Evolutionary conservation across 2,113 vertebrate genomes (phyloP), one percentile per base, ranked within the genome.

Genomic region (Tragelaphus scriptus): DNA sequence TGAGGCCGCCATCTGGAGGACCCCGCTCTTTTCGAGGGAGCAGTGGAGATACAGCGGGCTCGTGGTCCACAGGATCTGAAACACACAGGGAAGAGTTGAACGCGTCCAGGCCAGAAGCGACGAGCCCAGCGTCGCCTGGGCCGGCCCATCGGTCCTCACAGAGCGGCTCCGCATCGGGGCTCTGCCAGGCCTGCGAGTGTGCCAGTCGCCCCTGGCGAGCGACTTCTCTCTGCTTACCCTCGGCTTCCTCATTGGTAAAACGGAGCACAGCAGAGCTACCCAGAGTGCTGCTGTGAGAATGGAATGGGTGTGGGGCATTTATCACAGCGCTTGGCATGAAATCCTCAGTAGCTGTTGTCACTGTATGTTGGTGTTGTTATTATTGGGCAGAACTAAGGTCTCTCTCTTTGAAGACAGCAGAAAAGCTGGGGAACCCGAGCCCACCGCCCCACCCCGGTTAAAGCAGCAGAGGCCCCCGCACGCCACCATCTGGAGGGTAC

Each of bases 1-100:
- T 99, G 53, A 99, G 96, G 94, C 98, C 97, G 88, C 99, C 97
- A 16, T 99, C 99, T 28, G 98, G 97, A 40, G 98, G 91, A 12
- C 98, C 98, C 36, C 99, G 99, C 95, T 99, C 99, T 98, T 99
- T 99, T 91, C 99, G 99, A 2, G 99, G 99, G 15, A 99, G 99
- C 98, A 99, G 97, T 0, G 99, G 99, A 1, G 99, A 99, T 88
- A 99, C 99, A 0, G 99, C 98, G 8, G 98, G 99, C 23, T 99
- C 99, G 0, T 99, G 98, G 77, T 99, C 99, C 81, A 98, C 68
- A 4, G 98, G 96, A 53, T 99, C 99, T 99, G 98, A 93, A 98
- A 98, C 56, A 84, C 94, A 98, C 1, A n/a, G 51, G 30, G 16
- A 11, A 87, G n/a, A 75, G 4, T 1, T 49, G n/a, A 21, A 2